Conservation (phyloP, 2,888 invertebrate species). For the Netelia inedita region DNA sequence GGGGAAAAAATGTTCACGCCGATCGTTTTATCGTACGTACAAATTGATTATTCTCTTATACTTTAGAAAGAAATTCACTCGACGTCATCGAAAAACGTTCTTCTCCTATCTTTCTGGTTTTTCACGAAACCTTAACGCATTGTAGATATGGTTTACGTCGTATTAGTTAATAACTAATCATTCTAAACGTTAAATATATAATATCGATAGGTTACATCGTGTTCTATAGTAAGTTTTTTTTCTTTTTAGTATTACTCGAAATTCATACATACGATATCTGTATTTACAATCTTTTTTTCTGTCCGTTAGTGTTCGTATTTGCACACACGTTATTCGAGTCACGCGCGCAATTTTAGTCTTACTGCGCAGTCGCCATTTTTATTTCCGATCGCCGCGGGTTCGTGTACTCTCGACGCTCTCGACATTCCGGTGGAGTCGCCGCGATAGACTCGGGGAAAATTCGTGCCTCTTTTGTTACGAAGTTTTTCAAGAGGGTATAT, state of each 20-base stretch:
- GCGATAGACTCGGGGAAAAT: neutral
- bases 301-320: constrained; percentile 35
- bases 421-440: neutral
- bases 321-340: neutral
- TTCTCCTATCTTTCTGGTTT: constrained; percentile 39
- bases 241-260: constrained; percentile 59
- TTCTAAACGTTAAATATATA: constrained; percentile 74
- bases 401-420: neutral
- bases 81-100: constrained; percentile 39
- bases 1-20: constrained; percentile 23
- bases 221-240: constrained; percentile 70
- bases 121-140: constrained; percentile 71
- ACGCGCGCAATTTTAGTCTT: neutral
- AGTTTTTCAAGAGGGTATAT: neutral
- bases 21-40: constrained; percentile 23
- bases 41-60: constrained; percentile 53
- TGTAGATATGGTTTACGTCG: constrained; percentile 80
- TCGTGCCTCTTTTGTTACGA: neutral
- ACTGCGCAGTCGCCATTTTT: constrained; percentile 1
- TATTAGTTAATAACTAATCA: constrained; percentile 75
- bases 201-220: constrained; percentile 72
- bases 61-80: constrained; percentile 19
- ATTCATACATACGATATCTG: constrained; percentile 66
- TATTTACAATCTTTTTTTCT: constrained; percentile 60
- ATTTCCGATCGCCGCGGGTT: neutral